Evolutionary conservation across 1,140 invertebrate species (phyloP), one percentile per base, ranked within the genome.

Genomic region (Tetraneura akinire): DNA sequence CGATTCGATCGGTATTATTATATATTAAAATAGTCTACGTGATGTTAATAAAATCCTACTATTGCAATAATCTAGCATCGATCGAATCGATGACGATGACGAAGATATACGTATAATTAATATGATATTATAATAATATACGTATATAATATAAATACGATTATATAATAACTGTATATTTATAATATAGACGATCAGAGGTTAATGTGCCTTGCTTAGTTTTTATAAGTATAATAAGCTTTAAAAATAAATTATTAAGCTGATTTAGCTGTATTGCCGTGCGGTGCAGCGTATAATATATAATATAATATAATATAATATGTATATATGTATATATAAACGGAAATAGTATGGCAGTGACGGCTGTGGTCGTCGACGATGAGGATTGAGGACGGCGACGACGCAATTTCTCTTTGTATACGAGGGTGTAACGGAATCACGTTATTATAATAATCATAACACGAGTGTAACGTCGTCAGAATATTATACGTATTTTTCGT

Each of bases 1-100:
- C 66, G 66, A 49, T 70, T 70, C 66, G 66, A 70, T 70, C 45
- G 66, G 66, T 70, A 70, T 70, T 70, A n/a, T n/a, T n/a, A n/a
- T 70, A 70, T 70, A 70, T 70, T 47, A 70, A 70, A 68, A 45
- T 45, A 68, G 64, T 68, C 37, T 13, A 45, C n/a, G 64, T 45
- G 51, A 14, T 55, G 21, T 45, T 68, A 45, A 47, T 23, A 37
- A 68, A 68, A 66, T 47, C 42, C 37, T 68, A 68, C 66, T 51
- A 51, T 29, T 51, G 68, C 21, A 49, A 71, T 51, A 51, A 37
- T 51, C 29, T 71, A 71, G 68, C 68, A 71, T 71, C 68, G 68
- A 51, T 71, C 68, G 68, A 71, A 71, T 71, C 68, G 68, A 51
- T 71, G 45, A 45, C 64, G 64, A 21, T 6, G 64, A 26, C 64